Evolutionary conservation across 1,140 invertebrate genomes (phyloP), one percentile per base, ranked within the genome.

Genomic region (Cherax destructor): DNA sequence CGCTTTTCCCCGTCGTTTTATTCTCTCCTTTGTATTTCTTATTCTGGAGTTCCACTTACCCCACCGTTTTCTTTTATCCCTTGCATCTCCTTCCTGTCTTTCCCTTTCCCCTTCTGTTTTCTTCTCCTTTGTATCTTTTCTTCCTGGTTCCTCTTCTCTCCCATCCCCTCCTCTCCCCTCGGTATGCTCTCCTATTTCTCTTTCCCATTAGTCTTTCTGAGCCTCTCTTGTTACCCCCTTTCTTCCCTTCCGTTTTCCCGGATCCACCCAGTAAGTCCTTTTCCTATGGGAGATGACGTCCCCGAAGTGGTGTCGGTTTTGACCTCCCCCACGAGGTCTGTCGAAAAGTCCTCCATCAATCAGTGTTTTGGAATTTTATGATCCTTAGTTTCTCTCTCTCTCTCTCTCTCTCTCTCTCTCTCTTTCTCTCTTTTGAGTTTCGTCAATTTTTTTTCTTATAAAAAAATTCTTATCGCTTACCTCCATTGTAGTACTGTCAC

Each of bases 361-460:
- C 30, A 41, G 0, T 41, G 30, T 41, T 41, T 41, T 41, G 30
- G 30, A 41, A 41, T 41, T 41, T 41, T 41, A 59, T 59, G 9
- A 10, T 59, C 56, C 16, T 10, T 59, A 76, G 9, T 76, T 4
- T 76, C 72, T 76, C 3, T 76, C 72, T 76, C 72, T 76, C 72
- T 76, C 72, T 76, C 72, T 76, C 3, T 76, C 72, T 76, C 72
- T 76, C 77, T 78, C 77, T 50, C 18, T 21, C 49, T 50, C 79
- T 52, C 79, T 81, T 49, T 56, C 79, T 80, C 78, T 52, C 78
- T 80, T n/a, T 56, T 56, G 9, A 49, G 52, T 18, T 56, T 9
- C 56, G 30, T 41, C 30, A 41, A 41, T 41, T 41, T 41, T 41
- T 41, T 41, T 41, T 2, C 30, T 41, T 41, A 41, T 41, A 41